Evolutionary conservation across 1,140 invertebrate species (phyloP).

Genomic region (Whitmania pigra): DNA sequence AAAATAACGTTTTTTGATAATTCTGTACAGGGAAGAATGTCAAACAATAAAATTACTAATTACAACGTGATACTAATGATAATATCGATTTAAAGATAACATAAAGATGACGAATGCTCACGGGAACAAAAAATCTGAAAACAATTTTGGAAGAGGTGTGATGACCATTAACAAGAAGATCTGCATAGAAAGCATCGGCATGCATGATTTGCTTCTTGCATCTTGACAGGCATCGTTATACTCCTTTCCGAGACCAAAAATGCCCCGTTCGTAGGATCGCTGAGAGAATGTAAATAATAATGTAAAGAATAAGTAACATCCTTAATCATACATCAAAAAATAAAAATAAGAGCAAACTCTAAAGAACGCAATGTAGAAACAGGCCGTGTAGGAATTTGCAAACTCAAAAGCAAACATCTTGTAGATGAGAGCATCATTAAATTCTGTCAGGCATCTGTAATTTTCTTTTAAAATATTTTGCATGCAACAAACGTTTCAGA

Average conservation of each 20-base stretch:
- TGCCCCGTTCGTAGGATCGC: constrained; percentile 28
- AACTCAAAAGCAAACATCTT: constrained; percentile 46
- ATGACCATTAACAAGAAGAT: constrained; percentile 40
- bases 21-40: neutral
- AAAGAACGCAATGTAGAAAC: constrained; percentile 45
- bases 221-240: constrained; percentile 39
- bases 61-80: neutral
- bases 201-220: constrained; percentile 35
- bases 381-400: constrained; percentile 43
- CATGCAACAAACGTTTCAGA: neutral
- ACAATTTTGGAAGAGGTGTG: constrained; percentile 42
- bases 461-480: constrained; percentile 37
- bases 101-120: constrained; percentile 32
- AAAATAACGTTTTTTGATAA: neutral
- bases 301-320: neutral
- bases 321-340: neutral
- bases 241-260: constrained; percentile 35
- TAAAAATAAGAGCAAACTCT: constrained; percentile 25
- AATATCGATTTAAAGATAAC: neutral
- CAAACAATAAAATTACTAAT: too few species aligned
- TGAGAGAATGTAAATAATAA: too few species aligned
- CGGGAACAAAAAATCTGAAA: constrained; percentile 40
- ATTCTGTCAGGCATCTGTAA: constrained; percentile 41
- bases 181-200: constrained; percentile 44
- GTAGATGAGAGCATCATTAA: constrained; percentile 43